Percentiles rank a stretch among this genome's conserved stretches.
These are phyloP conservation scores for Setophaga kirtlandii DNA, from an alignment of 2,113 vertebrate species.

Conservation along the genomic window DNA sequence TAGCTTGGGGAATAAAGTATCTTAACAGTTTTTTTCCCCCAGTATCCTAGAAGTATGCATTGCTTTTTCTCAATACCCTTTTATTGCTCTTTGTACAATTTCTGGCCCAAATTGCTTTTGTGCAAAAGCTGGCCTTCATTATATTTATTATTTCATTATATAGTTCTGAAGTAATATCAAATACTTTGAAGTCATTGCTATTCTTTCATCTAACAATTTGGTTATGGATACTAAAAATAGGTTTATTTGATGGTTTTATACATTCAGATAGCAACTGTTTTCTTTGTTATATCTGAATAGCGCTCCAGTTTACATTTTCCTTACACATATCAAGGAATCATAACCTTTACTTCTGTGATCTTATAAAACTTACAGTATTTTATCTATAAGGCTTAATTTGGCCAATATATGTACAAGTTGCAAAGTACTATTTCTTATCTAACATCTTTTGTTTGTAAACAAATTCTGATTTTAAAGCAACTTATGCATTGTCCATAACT, in stretches of 20 bases:
- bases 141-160: not conserved
- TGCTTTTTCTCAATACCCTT: not conserved
- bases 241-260: not conserved
- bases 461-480: conserved; percentile 4
- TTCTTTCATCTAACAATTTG: not conserved
- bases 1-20: not conserved
- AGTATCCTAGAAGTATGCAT: rapidly evolving
- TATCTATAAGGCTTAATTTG: not conserved
- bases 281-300: not conserved
- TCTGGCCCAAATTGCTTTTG: not conserved
- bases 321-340: not conserved
- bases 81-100: not conserved
- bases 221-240: not conserved
- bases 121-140: not conserved
- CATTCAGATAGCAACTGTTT: not conserved
- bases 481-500: not conserved
- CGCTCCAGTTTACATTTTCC: not conserved
- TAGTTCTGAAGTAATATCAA: not conserved
- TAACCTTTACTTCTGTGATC: not conserved
- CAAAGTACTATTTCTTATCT: not conserved
- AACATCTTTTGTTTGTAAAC: not conserved
- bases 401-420: not conserved
- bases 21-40: rapidly evolving
- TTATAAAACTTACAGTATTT: not conserved
- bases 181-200: not conserved